These are phyloP conservation scores for Tenthredo livida DNA, from an alignment of 2,888 invertebrate species.

Conservation along the genomic window DNA sequence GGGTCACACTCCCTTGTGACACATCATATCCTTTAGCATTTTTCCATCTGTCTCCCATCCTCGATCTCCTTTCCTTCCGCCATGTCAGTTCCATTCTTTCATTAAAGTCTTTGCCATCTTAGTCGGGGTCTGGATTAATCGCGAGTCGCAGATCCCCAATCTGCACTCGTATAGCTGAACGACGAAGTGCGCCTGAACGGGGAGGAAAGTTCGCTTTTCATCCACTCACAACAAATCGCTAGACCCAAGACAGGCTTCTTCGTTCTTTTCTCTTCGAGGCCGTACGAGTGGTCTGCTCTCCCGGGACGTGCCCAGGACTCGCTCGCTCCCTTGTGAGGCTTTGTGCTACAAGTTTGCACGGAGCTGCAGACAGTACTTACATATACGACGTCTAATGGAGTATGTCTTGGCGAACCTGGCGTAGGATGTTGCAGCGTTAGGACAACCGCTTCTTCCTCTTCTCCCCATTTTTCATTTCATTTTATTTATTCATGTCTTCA, in stretches of 20 bases:
- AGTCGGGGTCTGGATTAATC: constrained; percentile 34
- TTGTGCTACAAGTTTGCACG: constrained; percentile 50
- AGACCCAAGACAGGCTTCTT: constrained; percentile 48
- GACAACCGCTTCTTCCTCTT: not conserved
- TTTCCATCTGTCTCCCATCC: constrained; percentile 55
- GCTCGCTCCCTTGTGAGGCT: constrained; percentile 49
- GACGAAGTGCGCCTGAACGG: not conserved
- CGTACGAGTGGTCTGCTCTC: constrained; percentile 68
- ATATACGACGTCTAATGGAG: constrained; percentile 40
- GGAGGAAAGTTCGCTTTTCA: constrained; percentile 20
- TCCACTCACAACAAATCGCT: constrained; percentile 18
- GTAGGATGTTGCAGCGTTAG: constrained; percentile 36
- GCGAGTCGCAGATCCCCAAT: not conserved
- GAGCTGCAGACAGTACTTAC: constrained; percentile 9
- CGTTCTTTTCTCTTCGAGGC: constrained; percentile 60
- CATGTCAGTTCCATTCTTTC: constrained; percentile 15
- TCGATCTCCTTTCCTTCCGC: not conserved
- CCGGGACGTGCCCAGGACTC: constrained; percentile 56
- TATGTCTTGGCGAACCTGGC: constrained; percentile 33
- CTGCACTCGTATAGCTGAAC: not conserved
- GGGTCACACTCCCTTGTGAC: constrained; percentile 56
- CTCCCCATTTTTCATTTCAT: not conserved
- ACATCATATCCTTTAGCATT: constrained; percentile 48
- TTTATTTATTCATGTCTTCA: not conserved
- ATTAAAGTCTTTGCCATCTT: not conserved